Conservation (phyloP, 2,797 vertebrate genomes). For the Gymnopithys bicolor region DNA sequence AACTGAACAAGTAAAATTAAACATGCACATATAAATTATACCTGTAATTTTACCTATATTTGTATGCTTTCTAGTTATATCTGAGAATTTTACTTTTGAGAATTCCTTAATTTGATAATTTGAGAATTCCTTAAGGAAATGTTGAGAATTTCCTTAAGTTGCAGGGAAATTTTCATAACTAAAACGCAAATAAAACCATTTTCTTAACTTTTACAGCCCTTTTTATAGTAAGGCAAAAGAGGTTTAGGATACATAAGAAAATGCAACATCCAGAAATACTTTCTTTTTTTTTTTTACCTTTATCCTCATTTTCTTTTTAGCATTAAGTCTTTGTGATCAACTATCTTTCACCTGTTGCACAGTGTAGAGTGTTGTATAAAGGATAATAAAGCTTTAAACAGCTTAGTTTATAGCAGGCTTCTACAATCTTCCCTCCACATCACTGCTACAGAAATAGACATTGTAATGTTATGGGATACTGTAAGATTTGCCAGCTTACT, state of each 20-base stretch:
- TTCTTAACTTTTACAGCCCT: not conserved
- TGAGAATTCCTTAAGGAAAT: too few relatives aligned
- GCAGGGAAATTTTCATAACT: not conserved
- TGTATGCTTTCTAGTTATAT: not conserved
- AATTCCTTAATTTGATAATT: not conserved
- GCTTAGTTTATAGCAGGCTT: not conserved
- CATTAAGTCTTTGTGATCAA: not conserved
- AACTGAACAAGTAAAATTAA: not conserved
- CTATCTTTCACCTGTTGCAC: not conserved
- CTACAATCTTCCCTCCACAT: not conserved
- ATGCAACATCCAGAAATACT: not conserved
- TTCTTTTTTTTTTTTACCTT: not conserved
- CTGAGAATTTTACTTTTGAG: not conserved
- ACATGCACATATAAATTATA: not conserved
- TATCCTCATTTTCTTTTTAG: not conserved
- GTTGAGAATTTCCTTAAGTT: not conserved
- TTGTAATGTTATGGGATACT: not conserved
- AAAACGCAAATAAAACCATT: not conserved
- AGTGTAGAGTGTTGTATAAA: not conserved
- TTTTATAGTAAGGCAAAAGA: not conserved
- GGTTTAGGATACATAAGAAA: not conserved
- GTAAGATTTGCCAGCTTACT: not conserved
- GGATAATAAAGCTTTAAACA: not conserved
- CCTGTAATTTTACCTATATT: not conserved
- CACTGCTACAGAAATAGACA: not conserved